Evolutionary conservation across 2,113 vertebrate genomes (phyloP).

Genomic region (Acrocephalus arundinaceus): DNA sequence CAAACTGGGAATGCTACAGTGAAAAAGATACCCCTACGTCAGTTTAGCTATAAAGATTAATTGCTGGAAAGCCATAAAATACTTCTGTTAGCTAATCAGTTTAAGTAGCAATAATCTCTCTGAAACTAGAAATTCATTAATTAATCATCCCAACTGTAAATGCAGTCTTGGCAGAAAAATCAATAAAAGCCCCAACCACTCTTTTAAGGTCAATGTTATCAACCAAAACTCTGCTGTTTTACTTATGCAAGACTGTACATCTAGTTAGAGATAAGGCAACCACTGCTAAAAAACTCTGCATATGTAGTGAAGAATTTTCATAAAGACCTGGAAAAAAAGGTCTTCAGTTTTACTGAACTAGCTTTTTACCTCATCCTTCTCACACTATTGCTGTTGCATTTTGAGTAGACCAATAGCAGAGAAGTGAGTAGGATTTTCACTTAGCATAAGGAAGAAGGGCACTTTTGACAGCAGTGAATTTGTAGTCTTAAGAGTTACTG

Average conservation of each 20-base stretch:
- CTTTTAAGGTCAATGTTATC: conserved; percentile 20
- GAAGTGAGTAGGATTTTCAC: not conserved
- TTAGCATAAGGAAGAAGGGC: not conserved
- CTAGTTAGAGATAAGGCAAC: not conserved
- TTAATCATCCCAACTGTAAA: conserved; percentile 15
- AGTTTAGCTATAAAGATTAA: conserved; percentile 43
- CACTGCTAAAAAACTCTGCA: not conserved
- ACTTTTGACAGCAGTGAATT: not conserved
- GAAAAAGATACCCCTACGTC: not conserved
- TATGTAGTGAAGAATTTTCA: not conserved
- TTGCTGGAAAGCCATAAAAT: conserved; percentile 19
- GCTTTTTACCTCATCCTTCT: not conserved
- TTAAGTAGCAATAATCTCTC: conserved; percentile 40
- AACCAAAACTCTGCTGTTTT: conserved; percentile 13
- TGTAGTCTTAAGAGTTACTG: not conserved
- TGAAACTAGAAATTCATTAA: conserved; percentile 42
- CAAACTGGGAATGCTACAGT: not conserved
- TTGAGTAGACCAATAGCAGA: not conserved
- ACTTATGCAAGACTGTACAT: conserved; percentile 6
- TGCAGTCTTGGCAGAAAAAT: conserved; percentile 34
- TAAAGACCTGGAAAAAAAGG: not conserved
- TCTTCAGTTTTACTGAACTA: not conserved
- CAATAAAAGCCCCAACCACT: not conserved
- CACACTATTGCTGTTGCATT: not conserved
- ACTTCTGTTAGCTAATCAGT: conserved; percentile 4